These are phyloP conservation scores for Achroia grisella DNA, from an alignment of 1,140 invertebrate genomes.

Conservation along the genomic window DNA sequence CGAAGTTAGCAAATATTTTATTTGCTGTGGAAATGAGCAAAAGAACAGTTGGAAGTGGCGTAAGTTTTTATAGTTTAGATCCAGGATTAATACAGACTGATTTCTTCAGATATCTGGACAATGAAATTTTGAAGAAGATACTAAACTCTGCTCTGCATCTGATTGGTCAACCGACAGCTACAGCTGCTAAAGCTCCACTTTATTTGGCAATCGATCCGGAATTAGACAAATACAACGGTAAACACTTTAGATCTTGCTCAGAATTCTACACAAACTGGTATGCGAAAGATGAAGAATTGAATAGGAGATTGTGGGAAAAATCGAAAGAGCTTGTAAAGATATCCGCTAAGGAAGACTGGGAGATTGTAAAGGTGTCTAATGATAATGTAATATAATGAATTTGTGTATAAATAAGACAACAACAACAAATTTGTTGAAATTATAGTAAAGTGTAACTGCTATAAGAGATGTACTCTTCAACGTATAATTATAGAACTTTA, in stretches of 20 bases:
- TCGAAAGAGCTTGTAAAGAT: constrained; percentile 33
- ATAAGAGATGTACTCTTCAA: no score
- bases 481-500: no score
- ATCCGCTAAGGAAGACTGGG: constrained; percentile 31
- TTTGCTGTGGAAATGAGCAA: constrained; percentile 80
- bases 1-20: constrained; percentile 82
- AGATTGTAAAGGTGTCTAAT: constrained; percentile 1
- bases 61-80: constrained; percentile 83
- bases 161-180: constrained; percentile 67
- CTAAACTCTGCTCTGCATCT: constrained; percentile 23
- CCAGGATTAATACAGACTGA: constrained; percentile 87
- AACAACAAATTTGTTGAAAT: no score
- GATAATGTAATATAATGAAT: no score
- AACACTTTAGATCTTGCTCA: constrained; percentile 74
- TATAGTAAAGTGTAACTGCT: no score
- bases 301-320: constrained; percentile 29
- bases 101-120: constrained; percentile 78
- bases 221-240: constrained; percentile 75
- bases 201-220: constrained; percentile 79
- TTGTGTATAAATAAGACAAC: no score
- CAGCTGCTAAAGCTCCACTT: constrained; percentile 83
- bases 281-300: constrained; percentile 28
- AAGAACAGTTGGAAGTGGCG: constrained; percentile 70
- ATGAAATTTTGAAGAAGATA: constrained; percentile 54
- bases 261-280: constrained; percentile 43